These are phyloP conservation scores for Diplolepis rosae DNA, from an alignment of 2,888 invertebrate species.

Conservation along the genomic window DNA sequence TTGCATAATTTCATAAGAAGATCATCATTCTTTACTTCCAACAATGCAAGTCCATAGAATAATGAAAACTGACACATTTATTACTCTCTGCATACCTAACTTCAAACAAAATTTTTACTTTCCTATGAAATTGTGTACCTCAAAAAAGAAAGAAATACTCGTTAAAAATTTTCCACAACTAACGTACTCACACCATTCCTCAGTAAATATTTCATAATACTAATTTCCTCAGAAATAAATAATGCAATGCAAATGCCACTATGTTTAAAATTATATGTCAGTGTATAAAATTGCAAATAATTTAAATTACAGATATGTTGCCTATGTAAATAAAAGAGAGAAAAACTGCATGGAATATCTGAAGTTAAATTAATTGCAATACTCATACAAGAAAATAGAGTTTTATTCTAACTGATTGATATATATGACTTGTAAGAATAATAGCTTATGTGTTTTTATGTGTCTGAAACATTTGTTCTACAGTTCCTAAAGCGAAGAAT, in stretches of 20 bases:
- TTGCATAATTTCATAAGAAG: too few species aligned
- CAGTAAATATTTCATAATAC: conserved; percentile 24
- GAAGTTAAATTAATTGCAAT: conserved; percentile 9
- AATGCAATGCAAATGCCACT: conserved; percentile 26
- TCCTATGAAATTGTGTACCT: conserved; percentile 21
- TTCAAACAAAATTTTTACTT: not conserved
- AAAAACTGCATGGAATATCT: not conserved
- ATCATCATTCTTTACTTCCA: too few species aligned
- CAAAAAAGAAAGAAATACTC: conserved; percentile 26
- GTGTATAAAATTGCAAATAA: not conserved
- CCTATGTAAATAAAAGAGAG: not conserved
- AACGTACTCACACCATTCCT: conserved; percentile 15
- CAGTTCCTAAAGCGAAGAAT: not conserved
- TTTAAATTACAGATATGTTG: conserved; percentile 1
- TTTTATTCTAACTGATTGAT: not conserved
- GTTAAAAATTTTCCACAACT: conserved; percentile 15
- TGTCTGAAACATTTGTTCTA: not conserved
- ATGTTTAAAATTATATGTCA: conserved; percentile 19
- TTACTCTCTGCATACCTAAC: not conserved
- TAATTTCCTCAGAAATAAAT: conserved; percentile 23
- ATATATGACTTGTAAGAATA: not conserved
- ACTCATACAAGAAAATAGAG: not conserved
- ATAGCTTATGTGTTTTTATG: not conserved
- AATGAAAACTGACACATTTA: too few species aligned
- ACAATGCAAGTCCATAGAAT: too few species aligned